Conservation (phyloP, 2,797 vertebrate species). For the Fringilla coelebs region DNA sequence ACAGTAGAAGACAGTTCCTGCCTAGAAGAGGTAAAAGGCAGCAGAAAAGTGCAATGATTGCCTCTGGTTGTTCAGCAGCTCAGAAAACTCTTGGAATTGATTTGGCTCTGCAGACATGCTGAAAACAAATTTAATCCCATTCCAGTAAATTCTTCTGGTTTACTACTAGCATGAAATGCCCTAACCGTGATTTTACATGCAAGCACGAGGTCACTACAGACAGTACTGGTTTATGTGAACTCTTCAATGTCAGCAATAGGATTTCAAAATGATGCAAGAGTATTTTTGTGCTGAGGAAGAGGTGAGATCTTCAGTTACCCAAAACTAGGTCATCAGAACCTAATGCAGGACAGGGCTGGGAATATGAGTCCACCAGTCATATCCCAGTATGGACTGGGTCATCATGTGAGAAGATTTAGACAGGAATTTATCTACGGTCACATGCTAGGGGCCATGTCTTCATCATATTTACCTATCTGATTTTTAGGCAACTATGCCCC, state of each 20-base stretch:
- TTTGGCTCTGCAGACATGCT: not conserved
- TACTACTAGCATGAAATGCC: not conserved
- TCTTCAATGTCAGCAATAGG: not conserved
- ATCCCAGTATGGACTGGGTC: not conserved
- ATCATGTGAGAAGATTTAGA: not conserved
- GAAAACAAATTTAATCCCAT: slow-evolving; percentile 12
- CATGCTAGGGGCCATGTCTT: not conserved
- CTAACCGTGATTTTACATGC: not conserved
- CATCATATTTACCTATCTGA: not conserved
- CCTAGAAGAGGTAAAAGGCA: slow-evolving; percentile 1
- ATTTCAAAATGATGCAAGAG: not conserved
- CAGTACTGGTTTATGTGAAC: not conserved
- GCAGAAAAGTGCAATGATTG: not conserved
- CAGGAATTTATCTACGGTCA: not conserved
- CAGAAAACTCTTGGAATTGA: slow-evolving; percentile 13
- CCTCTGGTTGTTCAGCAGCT: slow-evolving; percentile 34
- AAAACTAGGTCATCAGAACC: not conserved
- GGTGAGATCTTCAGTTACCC: not conserved
- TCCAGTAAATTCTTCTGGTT: slow-evolving; percentile 23
- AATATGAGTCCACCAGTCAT: not conserved
- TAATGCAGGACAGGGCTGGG: not conserved
- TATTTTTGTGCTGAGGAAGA: not conserved
- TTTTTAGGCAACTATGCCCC: not conserved
- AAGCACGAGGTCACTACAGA: not conserved
- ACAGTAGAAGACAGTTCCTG: not conserved